These are phyloP conservation scores for Isurus oxyrinchus DNA, from an alignment of 2,113 vertebrate species.

Conservation along the genomic window DNA sequence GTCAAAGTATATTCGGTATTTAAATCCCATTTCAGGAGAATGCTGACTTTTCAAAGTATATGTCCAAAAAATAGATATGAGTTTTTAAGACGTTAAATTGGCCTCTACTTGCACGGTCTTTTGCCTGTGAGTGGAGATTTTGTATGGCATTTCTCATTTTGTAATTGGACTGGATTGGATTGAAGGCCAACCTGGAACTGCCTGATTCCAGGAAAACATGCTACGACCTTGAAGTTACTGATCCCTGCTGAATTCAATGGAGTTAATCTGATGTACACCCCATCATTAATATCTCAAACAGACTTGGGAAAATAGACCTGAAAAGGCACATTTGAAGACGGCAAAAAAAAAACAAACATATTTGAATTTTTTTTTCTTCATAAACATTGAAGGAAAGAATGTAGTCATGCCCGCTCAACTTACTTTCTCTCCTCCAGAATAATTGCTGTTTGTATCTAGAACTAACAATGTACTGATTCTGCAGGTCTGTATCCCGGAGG, in stretches of 20 bases:
- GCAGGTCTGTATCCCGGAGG: slow-evolving; percentile 81
- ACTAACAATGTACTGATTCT: not conserved
- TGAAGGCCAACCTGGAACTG: not conserved
- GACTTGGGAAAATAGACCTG: not conserved
- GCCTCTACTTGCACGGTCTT: not conserved
- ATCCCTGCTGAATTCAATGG: not conserved
- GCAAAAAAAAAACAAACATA: not conserved
- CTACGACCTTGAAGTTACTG: not conserved
- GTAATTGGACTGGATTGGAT: not conserved
- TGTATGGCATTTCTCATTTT: not conserved
- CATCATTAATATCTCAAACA: not conserved
- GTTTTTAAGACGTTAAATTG: not conserved
- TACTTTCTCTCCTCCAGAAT: not conserved
- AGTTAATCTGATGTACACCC: not conserved
- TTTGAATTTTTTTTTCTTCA: not conserved
- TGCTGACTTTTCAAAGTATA: not conserved
- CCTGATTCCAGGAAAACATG: not conserved
- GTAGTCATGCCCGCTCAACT: not conserved
- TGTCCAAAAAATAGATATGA: not conserved
- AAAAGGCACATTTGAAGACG: not conserved
- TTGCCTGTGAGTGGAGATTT: not conserved
- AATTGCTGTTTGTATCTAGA: not conserved
- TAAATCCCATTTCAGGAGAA: not conserved
- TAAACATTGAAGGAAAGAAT: not conserved
- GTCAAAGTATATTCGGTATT: not conserved